A percentile compares a stretch with the other conserved stretches of the same genome.
Conservation (phyloP, 2,113 vertebrate species). For the Zosterops lateralis region DNA sequence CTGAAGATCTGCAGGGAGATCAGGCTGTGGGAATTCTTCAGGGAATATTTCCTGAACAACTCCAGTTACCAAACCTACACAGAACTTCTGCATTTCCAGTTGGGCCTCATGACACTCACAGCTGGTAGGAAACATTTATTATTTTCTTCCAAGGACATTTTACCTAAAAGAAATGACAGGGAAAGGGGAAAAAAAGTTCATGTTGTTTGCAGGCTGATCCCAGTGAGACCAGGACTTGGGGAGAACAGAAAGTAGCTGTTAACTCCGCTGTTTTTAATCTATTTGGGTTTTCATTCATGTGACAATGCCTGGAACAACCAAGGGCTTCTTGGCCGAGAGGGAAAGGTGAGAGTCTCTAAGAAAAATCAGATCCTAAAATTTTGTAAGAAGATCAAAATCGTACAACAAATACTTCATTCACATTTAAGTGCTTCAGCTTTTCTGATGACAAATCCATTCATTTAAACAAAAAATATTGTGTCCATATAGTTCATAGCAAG, state of each 20-base stretch:
- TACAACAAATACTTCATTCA: accelerated
- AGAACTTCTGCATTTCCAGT: neutral
- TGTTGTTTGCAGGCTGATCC: neutral
- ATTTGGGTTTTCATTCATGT: neutral
- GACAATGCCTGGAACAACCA: neutral
- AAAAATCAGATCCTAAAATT: neutral
- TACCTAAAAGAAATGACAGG: neutral
- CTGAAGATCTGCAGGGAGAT: neutral
- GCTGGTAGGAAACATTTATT: neutral
- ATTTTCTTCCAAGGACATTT: neutral
- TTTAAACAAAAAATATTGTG: neutral
- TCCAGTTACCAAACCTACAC: neutral
- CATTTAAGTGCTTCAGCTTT: neutral
- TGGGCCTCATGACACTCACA: neutral
- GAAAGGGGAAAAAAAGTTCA: neutral
- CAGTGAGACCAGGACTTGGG: neutral
- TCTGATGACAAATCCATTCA: neutral
- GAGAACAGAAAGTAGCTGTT: neutral
- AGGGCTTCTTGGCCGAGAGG: neutral
- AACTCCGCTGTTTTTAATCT: neutral
- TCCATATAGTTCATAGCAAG: accelerated
- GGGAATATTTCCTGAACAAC: neutral
- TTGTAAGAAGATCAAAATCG: neutral
- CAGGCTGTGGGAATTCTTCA: neutral
- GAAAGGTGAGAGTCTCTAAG: neutral